Percentiles rank a stretch among this genome's conserved stretches.
Conservation (phyloP, 2,797 vertebrate species). For the Clarias pachynema region DNA sequence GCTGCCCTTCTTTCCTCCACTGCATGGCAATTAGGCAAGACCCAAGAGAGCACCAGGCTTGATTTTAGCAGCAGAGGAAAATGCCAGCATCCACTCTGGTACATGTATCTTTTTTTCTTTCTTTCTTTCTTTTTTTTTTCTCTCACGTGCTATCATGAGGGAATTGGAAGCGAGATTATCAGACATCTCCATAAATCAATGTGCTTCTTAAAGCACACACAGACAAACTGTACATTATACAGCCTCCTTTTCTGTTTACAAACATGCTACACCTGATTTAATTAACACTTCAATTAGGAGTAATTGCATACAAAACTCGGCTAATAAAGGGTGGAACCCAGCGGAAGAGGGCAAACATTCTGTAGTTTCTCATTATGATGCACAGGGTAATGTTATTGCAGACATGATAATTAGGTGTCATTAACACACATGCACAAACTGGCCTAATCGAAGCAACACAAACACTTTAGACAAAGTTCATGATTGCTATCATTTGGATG, state of each 20-base stretch:
- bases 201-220: slow-evolving; percentile 37
- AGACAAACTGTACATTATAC: slow-evolving; percentile 25
- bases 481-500: slow-evolving; percentile 60
- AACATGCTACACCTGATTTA: slow-evolving; percentile 74
- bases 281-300: slow-evolving; percentile 80
- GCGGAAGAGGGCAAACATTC: slow-evolving; percentile 71
- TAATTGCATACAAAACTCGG: slow-evolving; percentile 77
- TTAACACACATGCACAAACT: slow-evolving; percentile 74
- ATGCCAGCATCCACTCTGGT: slow-evolving; percentile 68
- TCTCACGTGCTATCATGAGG: slow-evolving; percentile 47
- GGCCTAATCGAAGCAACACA: slow-evolving; percentile 74
- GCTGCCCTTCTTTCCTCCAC: slow-evolving; percentile 53
- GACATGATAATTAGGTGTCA: slow-evolving; percentile 79
- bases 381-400: slow-evolving; percentile 78
- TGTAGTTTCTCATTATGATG: slow-evolving; percentile 74
- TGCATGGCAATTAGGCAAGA: slow-evolving; percentile 70
- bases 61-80: slow-evolving; percentile 67
- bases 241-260: slow-evolving; percentile 63
- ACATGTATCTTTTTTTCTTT: slow-evolving; percentile 50
- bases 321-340: slow-evolving; percentile 72
- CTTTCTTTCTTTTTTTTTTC: no score
- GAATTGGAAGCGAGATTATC: slow-evolving; percentile 44
- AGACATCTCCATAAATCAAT: slow-evolving; percentile 49
- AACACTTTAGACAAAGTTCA: slow-evolving; percentile 73
- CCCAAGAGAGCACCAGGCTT: slow-evolving; percentile 63